Conservation (phyloP, 2,797 vertebrate species). For the Kryptopterus vitreolus region DNA sequence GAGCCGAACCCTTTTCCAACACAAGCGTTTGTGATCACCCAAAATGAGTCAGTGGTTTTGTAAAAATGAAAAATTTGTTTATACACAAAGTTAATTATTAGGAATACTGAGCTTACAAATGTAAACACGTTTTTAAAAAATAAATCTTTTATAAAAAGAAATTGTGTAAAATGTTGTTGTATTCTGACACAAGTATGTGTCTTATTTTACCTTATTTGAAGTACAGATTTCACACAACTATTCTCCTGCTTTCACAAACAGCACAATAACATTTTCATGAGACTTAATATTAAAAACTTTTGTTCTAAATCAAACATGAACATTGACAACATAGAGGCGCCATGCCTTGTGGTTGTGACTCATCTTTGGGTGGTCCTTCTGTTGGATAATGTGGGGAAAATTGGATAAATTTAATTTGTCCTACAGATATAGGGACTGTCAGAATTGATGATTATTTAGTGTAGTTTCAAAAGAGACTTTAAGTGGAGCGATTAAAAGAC, state of each 20-base stretch:
- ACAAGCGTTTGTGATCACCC: not conserved
- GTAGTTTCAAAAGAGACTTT: not conserved
- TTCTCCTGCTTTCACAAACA: not conserved
- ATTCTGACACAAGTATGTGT: not conserved
- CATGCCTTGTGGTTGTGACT: not conserved
- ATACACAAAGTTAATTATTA: not conserved
- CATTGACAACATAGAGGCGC: not conserved
- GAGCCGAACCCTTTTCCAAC: constrained; percentile 21
- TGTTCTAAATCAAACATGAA: constrained; percentile 28
- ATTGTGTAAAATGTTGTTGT: not conserved
- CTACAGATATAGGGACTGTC: not conserved
- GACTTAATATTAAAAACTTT: not conserved
- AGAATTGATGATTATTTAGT: not conserved
- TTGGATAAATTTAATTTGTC: constrained; percentile 1
- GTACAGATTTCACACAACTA: not conserved
- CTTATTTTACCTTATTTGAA: not conserved
- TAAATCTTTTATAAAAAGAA: not conserved
- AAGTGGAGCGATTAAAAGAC: not conserved
- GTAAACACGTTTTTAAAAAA: not conserved
- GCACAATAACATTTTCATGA: constrained; percentile 8
- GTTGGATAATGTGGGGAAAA: not conserved
- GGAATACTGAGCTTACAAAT: not conserved
- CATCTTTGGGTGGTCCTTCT: not conserved
- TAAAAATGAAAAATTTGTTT: not conserved
- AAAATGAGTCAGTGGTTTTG: not conserved